Base-by-base conservation (phyloP, 2,888 invertebrate genomes). In the Zaprionus bogoriensis region DNA sequence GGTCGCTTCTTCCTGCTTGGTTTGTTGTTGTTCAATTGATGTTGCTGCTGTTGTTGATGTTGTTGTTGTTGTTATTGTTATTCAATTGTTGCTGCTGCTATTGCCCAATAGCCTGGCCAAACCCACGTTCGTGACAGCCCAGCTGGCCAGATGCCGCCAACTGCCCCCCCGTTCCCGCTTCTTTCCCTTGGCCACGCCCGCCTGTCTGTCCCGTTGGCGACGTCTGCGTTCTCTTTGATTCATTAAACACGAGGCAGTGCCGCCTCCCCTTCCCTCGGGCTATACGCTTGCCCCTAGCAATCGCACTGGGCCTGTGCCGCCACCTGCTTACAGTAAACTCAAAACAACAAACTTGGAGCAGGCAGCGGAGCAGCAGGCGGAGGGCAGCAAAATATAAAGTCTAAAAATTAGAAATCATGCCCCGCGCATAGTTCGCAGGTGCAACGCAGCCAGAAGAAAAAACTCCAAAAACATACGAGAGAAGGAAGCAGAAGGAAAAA, bases 1-100 rank as follows among this genome's bases (percentile, higher is more conserved):
- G 78, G 78, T 60, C 78, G 84, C 69, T 74, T 86, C 87, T 86
- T 86, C 87, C 81, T 83, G 77, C 77, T 54, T 70, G 47, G n/a
- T n/a, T 36, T 36, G 17, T 68, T 70, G 51, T 58, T 51, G 45
- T 58, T 61, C 41, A 27, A 28, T 61, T 71, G 54, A 45, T 48
- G 55, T 66, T 70, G 66, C 59, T 20, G 32, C 46, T 50, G 30
- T 28, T 14, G 25, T 12, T 3, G 25, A 28, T 58, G 47, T 28
- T 36, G 58, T 54, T 61, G 38, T 14, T 53, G 44, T 47, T 61
- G 48, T 36, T n/a, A n/a, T n/a, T n/a, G n/a, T n/a, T n/a, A n/a
- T n/a, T n/a, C n/a, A n/a, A 54, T 50, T 55, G 30, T 41, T 71
- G 68, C 47, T 69, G 52, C 51, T 71, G 53, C 25, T 53, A 54